Evolutionary conservation across 2,113 vertebrate genomes (phyloP), one percentile per base, ranked within the genome.

Genomic region (Ceuthmochares aereus): DNA sequence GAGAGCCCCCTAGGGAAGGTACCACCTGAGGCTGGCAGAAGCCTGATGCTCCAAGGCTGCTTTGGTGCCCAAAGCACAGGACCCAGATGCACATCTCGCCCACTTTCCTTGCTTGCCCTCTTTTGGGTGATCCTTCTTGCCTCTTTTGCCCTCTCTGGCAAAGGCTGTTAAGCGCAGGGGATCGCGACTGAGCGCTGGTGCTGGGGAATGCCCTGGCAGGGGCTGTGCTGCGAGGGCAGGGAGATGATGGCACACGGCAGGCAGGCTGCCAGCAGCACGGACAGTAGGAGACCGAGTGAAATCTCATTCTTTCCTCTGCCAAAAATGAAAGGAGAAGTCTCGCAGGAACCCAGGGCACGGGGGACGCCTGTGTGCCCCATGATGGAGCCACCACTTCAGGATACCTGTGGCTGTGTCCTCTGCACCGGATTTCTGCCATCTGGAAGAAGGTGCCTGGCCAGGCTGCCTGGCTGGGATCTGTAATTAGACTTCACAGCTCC

Each of bases 231-330:
- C 47, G 43, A 37, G 51, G 36, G 5, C 68, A 26, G 18, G 40
- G 27, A 62, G 49, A 47, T 12, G 32, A 55, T 0, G 1, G 23
- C 2, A 2, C 62, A 20, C 4, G 0, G 66, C 2, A 3, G 56
- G 62, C 27, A 27, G 12, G 63, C 47, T 63, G 29, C 62, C 1
- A 1, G 34, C 62, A 74, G 60, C 54, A 58, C 0, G 0, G 58
- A 67, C 37, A 51, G 25, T 36, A 58, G n/a, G 14, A 63, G 17
- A 51, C 11, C 0, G 3, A 52, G 42, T 25, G 29, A 64, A 52
- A 64, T 56, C 18, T 34, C 74, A 21, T 66, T 68, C 20, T 62
- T 67, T 81, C 6, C 37, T 26, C 45, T 6, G 0, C 3, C 6
- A 34, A 45, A n/a, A 72, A 30, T 13, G 12, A 23, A 67, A n/a